Conservation (phyloP, 2,113 vertebrate species). For the Datnioides undecimradiatus region DNA sequence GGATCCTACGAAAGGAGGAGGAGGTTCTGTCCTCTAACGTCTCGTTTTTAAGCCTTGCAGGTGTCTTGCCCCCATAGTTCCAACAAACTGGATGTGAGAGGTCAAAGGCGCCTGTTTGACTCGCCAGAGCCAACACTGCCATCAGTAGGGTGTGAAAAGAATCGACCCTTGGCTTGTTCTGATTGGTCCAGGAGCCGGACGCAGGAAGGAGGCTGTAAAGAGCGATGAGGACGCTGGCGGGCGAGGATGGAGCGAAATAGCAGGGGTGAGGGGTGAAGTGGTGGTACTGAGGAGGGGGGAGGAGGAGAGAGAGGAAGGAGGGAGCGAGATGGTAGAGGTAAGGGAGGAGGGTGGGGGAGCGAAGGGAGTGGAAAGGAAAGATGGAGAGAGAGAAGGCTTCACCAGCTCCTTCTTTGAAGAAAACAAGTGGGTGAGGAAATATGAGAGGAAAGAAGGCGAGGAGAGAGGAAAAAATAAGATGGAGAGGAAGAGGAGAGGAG, state of each 20-base stretch:
- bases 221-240: slow-evolving; percentile 87
- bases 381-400: slow-evolving; percentile 88
- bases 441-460: not conserved
- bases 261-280: slow-evolving; percentile 81
- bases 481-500: not conserved
- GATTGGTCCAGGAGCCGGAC: slow-evolving; percentile 92
- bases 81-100: slow-evolving; percentile 30
- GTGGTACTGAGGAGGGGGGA: slow-evolving; percentile 82
- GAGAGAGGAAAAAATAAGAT: too few relatives aligned
- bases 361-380: slow-evolving; percentile 89
- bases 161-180: slow-evolving; percentile 90
- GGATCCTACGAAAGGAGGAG: slow-evolving; percentile 8
- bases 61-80: not conserved
- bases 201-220: slow-evolving; percentile 91
- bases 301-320: slow-evolving; percentile 89
- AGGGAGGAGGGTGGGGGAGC: slow-evolving; percentile 89
- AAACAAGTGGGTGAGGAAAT: too few relatives aligned
- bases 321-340: slow-evolving; percentile 81
- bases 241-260: slow-evolving; percentile 90
- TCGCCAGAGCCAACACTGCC: not conserved
- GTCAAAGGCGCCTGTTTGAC: not conserved
- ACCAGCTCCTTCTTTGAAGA: slow-evolving; percentile 91
- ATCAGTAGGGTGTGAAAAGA: slow-evolving; percentile 92
- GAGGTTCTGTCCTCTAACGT: slow-evolving; percentile 7
- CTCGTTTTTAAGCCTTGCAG: slow-evolving; percentile 10